Base-by-base conservation (phyloP, 2,797 vertebrate genomes). In the Hybognathus amarus region DNA sequence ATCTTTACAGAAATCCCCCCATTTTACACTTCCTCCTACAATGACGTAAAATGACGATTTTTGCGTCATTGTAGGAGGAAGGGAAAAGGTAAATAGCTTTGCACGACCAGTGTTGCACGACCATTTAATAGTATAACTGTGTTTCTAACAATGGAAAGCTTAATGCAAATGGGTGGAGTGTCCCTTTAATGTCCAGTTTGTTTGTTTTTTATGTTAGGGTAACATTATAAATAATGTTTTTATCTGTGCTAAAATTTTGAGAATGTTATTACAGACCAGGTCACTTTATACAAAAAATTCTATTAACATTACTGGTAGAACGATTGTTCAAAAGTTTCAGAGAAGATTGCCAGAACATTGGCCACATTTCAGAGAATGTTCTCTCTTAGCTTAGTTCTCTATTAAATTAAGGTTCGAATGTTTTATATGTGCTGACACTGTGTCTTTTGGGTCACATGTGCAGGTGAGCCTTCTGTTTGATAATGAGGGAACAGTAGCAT, bases 391-490 rank as follows among this genome's bases (percentile, higher is more conserved):
- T 73, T 24, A 45, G 45, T 2, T 1, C 2, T 20, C 13, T 59
- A 56, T 18, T 0, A 40, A 76, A 54, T n/a, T n/a, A 54, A 52
- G 5, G 20, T 74, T 15, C 4, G 4, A 15, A 2, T n/a, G 4
- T 36, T 54, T 50, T 38, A 74, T 38, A 6, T 67, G 7, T 52
- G 7, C 78, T 77, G 33, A 70, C 24, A 61, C 12, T 47, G 13
- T 56, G 10, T 69, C 5, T 66, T 66, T 67, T 82, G 80, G 56
- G 45, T 22, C 74, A 68, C 82, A 59, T 85, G 84, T 84, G 4
- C 91, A 99, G 98, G 90, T 99, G 89, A 99, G 95, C 69, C 94
- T 96, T 84, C 93, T 98, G 85, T 96, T 99, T 54, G 98, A 99
- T 92, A 98, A 99, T 18, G 95, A 96, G 24, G 95, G 96, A 79